Base-by-base conservation (phyloP, 2,113 vertebrate genomes). In the Kobus ellipsiprymnus region DNA sequence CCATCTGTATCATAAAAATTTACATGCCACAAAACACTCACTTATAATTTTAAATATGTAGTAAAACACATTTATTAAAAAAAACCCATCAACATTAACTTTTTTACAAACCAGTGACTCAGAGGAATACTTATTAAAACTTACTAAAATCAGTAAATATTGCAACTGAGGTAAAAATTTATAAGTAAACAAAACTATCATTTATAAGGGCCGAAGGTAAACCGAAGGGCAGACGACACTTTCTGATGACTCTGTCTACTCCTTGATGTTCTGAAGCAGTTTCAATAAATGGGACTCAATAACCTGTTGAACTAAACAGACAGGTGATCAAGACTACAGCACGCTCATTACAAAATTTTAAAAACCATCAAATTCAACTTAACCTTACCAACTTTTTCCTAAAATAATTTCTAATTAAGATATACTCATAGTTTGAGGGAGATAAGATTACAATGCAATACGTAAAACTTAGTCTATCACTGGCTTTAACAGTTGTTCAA, bases 231-330 rank as follows among this genome's bases (percentile, higher is more conserved):
- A 82, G 84, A 84, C 2, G 88, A 71, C 21, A 57, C 60, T 91
- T 21, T 44, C 0, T 6, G 82, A 89, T 9, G 84, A 77, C 44
- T 60, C 7, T 60, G 36, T 16, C 83, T 99, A 99, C 94, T 99
- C 99, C 98, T 99, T 99, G 98, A 99, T 99, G 88, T 98, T 99
- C 96, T 99, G 99, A 97, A 99, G 99, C 52, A 99, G 98, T 98
- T 99, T 99, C 97, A 99, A 97, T 95, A 99, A 98, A 97, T 99
- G 99, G 40, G 99, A 99, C 96, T 99, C 99, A 98, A 99, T 99
- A 97, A 99, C 99, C 99, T 99, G 99, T 99, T 99, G 99, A 98
- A 99, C 99, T 99, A 91, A 97, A 94, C 94, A 98, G 97, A 95
- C 52, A 96, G 89, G 71, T 60, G 14, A 94, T 81, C 11, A 90